Percentiles rank a stretch among this genome's conserved stretches.
phyloP scores from a whole-genome alignment of 2,888 invertebrate genomes.

The Argyresthia goedartella region DNA sequence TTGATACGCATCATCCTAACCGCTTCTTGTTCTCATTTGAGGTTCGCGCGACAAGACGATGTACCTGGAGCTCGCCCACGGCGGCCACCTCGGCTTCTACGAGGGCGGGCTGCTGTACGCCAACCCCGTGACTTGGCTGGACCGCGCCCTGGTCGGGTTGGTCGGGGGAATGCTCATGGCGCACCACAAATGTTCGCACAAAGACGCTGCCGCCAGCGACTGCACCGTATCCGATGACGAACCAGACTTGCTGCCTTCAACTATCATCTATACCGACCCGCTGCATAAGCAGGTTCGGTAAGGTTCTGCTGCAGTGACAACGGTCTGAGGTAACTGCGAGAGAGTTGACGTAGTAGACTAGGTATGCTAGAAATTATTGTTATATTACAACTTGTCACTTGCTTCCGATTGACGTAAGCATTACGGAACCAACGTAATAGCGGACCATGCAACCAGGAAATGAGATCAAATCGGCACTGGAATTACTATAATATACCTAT shows the following conservation, averaged over 20 bases:
- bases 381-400: no score
- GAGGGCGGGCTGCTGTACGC: slow-evolving; percentile 91
- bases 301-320: no score
- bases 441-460: no score
- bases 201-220: slow-evolving; percentile 18
- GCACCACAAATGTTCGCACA: slow-evolving; percentile 56
- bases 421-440: no score
- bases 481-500: no score
- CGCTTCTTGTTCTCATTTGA: slow-evolving; percentile 27
- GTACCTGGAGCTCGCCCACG: slow-evolving; percentile 88
- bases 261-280: slow-evolving; percentile 53
- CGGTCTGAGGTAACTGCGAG: no score
- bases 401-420: no score
- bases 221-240: slow-evolving; percentile 32
- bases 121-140: slow-evolving; percentile 93
- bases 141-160: slow-evolving; percentile 86
- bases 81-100: slow-evolving; percentile 95
- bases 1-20: no score
- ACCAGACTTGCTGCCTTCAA: slow-evolving; percentile 51
- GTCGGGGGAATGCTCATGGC: slow-evolving; percentile 80
- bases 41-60: slow-evolving; percentile 76
- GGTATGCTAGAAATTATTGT: no score
- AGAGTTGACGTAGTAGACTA: no score
- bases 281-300: slow-evolving; percentile 21
- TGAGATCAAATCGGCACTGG: no score